Conservation (phyloP, 2,797 vertebrate species). For the Enteromius treurensis region DNA sequence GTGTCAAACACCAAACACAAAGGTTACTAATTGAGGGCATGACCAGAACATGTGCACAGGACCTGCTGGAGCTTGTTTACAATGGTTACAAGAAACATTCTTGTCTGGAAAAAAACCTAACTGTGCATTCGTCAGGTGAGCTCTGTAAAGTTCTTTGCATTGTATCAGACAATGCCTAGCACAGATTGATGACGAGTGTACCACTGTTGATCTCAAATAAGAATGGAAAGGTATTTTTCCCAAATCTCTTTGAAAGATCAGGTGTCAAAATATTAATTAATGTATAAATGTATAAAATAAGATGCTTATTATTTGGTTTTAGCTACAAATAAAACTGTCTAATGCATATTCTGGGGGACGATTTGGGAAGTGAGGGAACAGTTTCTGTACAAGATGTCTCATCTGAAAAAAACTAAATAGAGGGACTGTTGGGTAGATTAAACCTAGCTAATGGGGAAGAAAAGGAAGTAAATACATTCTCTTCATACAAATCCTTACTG, state of each 20-base stretch:
- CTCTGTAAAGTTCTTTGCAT: background rate
- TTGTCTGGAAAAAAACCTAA: background rate
- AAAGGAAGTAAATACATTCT: no score
- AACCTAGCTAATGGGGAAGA: no score
- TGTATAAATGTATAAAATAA: background rate
- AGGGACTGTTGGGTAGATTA: no score
- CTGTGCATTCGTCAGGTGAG: background rate
- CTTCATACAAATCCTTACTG: no score
- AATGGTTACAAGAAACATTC: background rate
- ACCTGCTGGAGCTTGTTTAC: background rate
- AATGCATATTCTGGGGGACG: background rate
- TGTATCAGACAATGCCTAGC: background rate
- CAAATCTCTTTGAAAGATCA: background rate
- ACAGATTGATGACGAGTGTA: background rate
- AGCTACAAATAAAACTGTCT: background rate
- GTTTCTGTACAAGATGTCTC: background rate
- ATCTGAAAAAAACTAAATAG: background rate
- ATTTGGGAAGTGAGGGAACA: background rate
- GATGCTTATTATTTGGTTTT: background rate
- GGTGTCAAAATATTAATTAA: background rate
- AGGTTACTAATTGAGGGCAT: background rate
- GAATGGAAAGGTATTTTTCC: background rate
- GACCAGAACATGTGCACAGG: background rate
- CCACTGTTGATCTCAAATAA: background rate
- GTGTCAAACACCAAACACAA: constrained; percentile 4